phyloP scores from a whole-genome alignment of 1,140 invertebrate genomes.

The Acromyrmex echinatior region DNA sequence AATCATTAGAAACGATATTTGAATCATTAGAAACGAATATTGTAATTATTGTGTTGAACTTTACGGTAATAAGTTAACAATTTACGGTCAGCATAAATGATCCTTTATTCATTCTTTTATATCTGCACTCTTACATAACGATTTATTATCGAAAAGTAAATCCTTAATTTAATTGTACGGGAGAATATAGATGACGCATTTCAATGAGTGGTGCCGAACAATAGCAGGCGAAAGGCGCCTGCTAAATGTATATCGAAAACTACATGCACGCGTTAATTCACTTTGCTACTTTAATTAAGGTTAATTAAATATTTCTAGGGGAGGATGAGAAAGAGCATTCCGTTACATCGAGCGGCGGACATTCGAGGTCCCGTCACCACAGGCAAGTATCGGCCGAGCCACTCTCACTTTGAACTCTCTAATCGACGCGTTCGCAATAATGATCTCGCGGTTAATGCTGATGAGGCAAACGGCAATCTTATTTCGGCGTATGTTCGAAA shows the following conservation, averaged over 20 bases:
- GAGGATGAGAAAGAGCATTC: constrained; percentile 19
- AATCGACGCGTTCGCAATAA: constrained; percentile 54
- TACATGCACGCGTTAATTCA: constrained; percentile 24
- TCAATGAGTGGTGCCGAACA: neutral
- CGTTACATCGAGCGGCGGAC: constrained; percentile 14
- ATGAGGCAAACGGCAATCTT: constrained; percentile 33
- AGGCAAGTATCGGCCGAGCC: constrained; percentile 41
- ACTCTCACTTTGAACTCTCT: constrained; percentile 45
- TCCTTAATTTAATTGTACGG: neutral
- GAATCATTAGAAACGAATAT: too few species aligned
- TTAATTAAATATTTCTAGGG: constrained; percentile 44
- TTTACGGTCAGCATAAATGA: too few species aligned
- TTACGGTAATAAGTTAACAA: too few species aligned
- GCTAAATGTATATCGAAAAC: neutral
- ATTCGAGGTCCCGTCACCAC: constrained; percentile 14
- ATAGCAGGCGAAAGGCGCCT: neutral
- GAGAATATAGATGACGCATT: neutral
- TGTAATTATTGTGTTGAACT: too few species aligned
- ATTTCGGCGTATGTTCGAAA: neutral
- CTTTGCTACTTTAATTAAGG: constrained; percentile 31
- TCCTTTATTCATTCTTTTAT: too few species aligned
- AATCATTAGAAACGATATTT: too few species aligned
- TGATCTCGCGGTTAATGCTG: constrained; percentile 51
- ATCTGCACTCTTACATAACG: too few species aligned
- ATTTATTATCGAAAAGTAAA: too few species aligned